Conservation (phyloP, 1,140 invertebrate genomes). For the Drosophila setifemur region DNA sequence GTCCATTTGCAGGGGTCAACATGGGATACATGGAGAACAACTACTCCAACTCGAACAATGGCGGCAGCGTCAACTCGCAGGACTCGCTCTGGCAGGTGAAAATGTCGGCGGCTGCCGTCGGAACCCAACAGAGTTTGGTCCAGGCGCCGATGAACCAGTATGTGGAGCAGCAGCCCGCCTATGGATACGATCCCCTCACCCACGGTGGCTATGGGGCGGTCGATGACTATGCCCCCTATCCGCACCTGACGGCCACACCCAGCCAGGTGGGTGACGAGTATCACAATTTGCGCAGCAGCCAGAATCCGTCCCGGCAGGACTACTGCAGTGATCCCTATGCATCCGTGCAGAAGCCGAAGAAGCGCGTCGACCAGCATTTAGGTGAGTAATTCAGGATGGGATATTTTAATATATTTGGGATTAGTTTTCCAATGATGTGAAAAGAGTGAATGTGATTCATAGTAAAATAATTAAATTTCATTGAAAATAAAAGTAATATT, state of each 20-base stretch:
- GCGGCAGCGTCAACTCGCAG: conserved; percentile 95
- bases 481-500: too few relatives aligned
- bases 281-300: conserved; percentile 86
- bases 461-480: too few relatives aligned
- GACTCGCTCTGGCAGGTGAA: conserved; percentile 98
- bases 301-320: conserved; percentile 91
- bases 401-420: too few relatives aligned
- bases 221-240: conserved; percentile 93
- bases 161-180: conserved; percentile 86
- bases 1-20: conserved; percentile 86
- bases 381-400: conserved; percentile 84
- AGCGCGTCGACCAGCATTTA: conserved; percentile 90
- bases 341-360: conserved; percentile 93
- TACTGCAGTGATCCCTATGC: conserved; percentile 93
- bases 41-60: conserved; percentile 95
- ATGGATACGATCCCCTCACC: conserved; percentile 89
- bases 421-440: too few relatives aligned
- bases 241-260: conserved; percentile 87
- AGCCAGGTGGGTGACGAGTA: conserved; percentile 87
- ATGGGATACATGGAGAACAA: conserved; percentile 95
- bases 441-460: background rate
- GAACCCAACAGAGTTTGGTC: conserved; percentile 85
- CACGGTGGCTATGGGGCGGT: conserved; percentile 92
- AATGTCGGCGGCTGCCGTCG: conserved; percentile 87
- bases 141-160: conserved; percentile 83